Evolutionary conservation across 2,113 vertebrate genomes (phyloP), one percentile per base, ranked within the genome.

Genomic region (Cebidichthys violaceus): DNA sequence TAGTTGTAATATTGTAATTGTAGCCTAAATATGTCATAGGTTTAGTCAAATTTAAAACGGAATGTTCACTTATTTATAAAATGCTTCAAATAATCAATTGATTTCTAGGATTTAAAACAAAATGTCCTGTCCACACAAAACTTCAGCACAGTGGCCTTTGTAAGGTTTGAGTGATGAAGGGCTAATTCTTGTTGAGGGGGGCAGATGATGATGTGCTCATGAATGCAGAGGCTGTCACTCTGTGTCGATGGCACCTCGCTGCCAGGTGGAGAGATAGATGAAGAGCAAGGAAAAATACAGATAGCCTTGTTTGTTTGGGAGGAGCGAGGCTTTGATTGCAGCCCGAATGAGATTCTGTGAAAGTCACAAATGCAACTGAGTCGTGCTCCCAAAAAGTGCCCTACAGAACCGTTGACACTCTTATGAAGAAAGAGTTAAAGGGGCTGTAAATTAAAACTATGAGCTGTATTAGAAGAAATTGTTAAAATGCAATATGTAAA

Each of bases 91-190:
- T 17, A 9, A 22, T 41, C 10, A 11, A 22, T 73, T 8, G 66
- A 66, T 76, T 37, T 64, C 2, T 4, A 7, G 9, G 74, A 66
- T 78, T 75, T 27, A 45, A 79, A 85, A 73, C 50, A 33, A 29
- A 54, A 59, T 27, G 65, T 70, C 35, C n/a, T n/a, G 18, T 78
- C 29, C 29, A 20, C 31, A 54, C 37, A 33, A 69, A 73, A 75
- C 55, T 71, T 80, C 7, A 59, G 14, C 54, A 59, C 24, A 9
- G 47, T n/a, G 17, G 60, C 41, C 68, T 62, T 27, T 37, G 9
- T 27, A 47, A 45, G 64, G 60, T 83, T 79, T 93, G 92, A 93
- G 77, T 62, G 87, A 93, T 93, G 90, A 92, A 73, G 69, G 70
- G 50, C 75, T 88, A 87, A 93, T 88, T 85, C 37, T 22, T 74